Evolutionary conservation across 2,888 invertebrate genomes (phyloP).

Genomic region (Drosophila cyrtoloma): DNA sequence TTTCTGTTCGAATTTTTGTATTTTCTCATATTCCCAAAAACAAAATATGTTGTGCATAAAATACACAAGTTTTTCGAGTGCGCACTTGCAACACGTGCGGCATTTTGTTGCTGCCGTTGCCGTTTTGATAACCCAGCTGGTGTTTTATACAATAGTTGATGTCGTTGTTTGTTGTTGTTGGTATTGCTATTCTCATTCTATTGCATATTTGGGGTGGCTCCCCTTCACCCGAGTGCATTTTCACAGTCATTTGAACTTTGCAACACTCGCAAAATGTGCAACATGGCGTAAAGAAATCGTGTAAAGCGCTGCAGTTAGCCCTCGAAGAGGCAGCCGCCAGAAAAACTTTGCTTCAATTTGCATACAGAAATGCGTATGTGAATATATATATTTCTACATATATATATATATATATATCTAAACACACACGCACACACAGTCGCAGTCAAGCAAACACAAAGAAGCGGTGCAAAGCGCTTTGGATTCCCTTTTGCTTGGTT

Average conservation of each 20-base stretch:
- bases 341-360: conserved; percentile 50
- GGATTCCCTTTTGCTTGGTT: conserved; percentile 6
- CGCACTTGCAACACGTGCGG: conserved; percentile 44
- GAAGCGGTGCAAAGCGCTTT: background rate
- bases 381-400: conserved; percentile 2
- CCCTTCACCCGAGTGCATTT: conserved; percentile 57
- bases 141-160: conserved; percentile 40
- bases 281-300: conserved; percentile 69
- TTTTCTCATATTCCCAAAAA: background rate
- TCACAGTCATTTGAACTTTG: conserved; percentile 76
- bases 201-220: background rate
- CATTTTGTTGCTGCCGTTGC: conserved; percentile 26
- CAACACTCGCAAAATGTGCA: conserved; percentile 74
- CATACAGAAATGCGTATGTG: conserved; percentile 24
- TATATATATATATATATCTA: background rate
- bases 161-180: conserved; percentile 18
- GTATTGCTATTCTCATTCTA: background rate
- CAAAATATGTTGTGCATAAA: conserved; percentile 7
- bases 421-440: background rate
- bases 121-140: conserved; percentile 21
- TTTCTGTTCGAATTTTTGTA: background rate
- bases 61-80: conserved; percentile 28
- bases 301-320: conserved; percentile 71
- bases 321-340: conserved; percentile 35
- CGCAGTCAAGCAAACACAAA: background rate